Base-by-base conservation (phyloP, 2,888 invertebrate species). In the Perizoma affinitatum region DNA sequence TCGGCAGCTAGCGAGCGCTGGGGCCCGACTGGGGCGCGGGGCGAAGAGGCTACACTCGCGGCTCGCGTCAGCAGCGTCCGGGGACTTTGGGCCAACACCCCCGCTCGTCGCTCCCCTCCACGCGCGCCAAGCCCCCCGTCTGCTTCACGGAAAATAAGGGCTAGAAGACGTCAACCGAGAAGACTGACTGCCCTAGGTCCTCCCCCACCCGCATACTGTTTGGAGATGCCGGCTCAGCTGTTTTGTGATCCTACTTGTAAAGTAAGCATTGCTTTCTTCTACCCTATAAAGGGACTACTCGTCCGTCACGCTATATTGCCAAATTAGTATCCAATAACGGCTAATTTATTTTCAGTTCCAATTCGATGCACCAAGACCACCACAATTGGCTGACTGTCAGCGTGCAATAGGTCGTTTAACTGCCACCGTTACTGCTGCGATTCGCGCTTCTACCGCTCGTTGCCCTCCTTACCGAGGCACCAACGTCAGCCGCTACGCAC, bases 1-100 rank as follows among this genome's bases (percentile, higher is more conserved):
- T 91, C 87, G 90, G 88, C 91, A 91, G 91, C 84, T 91, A 92
- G 90, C 90, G 90, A 85, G 90, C 91, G 88, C 88, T 88, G 87
- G 85, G 86, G 83, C 83, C 82, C 86, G 83, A 74, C 71, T 72
- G 83, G 80, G 77, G 82, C 82, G 78, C 76, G 79, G 69, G 80
- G 76, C 73, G 82, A 84, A 74, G 87, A 87, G 80, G 82, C 84
- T 58, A 74, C 76, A 66, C 68, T 90, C 65, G 84, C 88, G 60
- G 80, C 86, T 61, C 73, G 83, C 61, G 79, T 89, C 71, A 72
- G 75, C 68, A 76, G 85, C 79, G 78, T 86, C 69, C 70, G 79
- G 35, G 63, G 78, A 52, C 76, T 92, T 63, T 90, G 87, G 86
- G 70, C 74, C 57, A 22, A 22, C 22, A 67, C 69, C 55, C 65